These are phyloP conservation scores for Gephyroberyx darwinii DNA, from an alignment of 2,797 vertebrate species.

Conservation along the genomic window DNA sequence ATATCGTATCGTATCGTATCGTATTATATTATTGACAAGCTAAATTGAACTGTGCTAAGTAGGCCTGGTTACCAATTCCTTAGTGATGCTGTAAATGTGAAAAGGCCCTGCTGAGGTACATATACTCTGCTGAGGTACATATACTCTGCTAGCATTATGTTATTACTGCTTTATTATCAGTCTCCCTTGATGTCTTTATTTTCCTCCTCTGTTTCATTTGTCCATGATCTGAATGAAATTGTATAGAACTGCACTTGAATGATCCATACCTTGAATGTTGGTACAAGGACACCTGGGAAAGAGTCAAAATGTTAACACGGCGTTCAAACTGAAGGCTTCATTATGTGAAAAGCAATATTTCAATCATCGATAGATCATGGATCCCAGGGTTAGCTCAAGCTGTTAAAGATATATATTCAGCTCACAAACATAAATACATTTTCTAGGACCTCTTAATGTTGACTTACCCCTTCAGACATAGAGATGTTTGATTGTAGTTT, in stretches of 20 bases:
- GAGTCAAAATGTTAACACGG: background rate
- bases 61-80: background rate
- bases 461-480: conserved; percentile 50
- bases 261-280: conserved; percentile 55
- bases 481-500: background rate
- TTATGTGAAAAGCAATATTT: background rate
- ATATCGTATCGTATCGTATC: too few relatives aligned
- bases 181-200: background rate
- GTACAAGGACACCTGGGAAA: conserved; percentile 28
- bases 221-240: background rate
- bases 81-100: too few relatives aligned
- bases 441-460: background rate
- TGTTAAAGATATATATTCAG: too few relatives aligned
- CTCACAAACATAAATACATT: too few relatives aligned
- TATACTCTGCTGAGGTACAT: too few relatives aligned
- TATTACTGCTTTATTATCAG: background rate
- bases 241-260: background rate
- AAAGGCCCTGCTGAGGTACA: too few relatives aligned
- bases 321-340: background rate
- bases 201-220: background rate
- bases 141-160: too few relatives aligned
- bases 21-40: background rate
- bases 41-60: background rate
- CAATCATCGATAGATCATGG: background rate
- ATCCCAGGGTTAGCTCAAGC: background rate